Evolutionary conservation across 2,113 vertebrate genomes (phyloP), one percentile per base, ranked within the genome.

Genomic region (Hippocampus guttulatus): DNA sequence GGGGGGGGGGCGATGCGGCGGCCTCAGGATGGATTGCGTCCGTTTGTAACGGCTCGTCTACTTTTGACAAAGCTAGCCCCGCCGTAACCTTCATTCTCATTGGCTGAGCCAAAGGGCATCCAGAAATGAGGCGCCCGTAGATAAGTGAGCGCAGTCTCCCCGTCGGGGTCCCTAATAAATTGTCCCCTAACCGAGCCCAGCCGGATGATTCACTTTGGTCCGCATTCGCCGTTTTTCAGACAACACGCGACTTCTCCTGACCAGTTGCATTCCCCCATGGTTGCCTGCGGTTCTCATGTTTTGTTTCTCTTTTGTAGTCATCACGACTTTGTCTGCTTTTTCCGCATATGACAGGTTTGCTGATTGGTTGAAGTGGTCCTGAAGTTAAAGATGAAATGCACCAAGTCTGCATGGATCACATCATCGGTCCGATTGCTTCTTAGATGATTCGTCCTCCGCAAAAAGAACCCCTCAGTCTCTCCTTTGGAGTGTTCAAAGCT

Each of bases 11-110:
- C 84, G 70, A 72, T 58, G 73, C 68, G 73, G 71, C 41, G 27
- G 74, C 45, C 80, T 73, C 52, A 81, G 81, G 87, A 89, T 87
- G 86, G 85, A 89, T 88, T 65, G 86, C 41, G 75, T 49, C 66
- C 40, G 70, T 76, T 87, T 81, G 80, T 87, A 89, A 90, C 87
- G 84, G 83, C 75, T 83, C 75, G 79, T 69, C 80, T 76, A 74
- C 82, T 88, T 86, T 87, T 89, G 87, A 89, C 85, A 89, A 87
- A 87, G 82, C 89, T 79, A 75, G 84, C 76, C 83, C 61, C 20
- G 51, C 14, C 23, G 85, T 78, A 87, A 84, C 90, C 89, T 91
- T 86, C 84, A 83, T 82, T 78, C 87, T 87, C 75, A 84, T 85
- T 85, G 88, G 84, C 75, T 80, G 79, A 79, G 75, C 63, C 73